Evolutionary conservation across 2,113 vertebrate species (phyloP), one percentile per base, ranked within the genome.

Genomic region (Myxocyprinus asiaticus): DNA sequence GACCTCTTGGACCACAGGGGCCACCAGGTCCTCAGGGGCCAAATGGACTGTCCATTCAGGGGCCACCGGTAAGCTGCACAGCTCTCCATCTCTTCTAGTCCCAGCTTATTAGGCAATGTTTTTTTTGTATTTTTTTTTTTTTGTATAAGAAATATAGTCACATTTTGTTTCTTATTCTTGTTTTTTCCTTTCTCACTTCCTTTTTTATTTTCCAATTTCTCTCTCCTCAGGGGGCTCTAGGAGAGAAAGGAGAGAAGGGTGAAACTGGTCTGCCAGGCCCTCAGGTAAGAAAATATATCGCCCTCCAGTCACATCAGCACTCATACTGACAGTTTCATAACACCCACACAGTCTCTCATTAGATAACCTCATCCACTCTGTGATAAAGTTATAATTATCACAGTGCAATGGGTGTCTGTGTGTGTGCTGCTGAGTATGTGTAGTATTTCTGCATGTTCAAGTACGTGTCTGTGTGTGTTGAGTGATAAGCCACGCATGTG

Each of bases 21-120:
- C 96, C 94, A 0, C 93, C 96, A 1, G 98, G 98, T 55, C 96
- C 95, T 14, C 98, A 99, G 78, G 98, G 98, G 82, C 96, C 95
- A 55, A 97, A 94, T 73, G 98, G 98, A 67, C 92, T 95, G 68
- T 97, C 97, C 65, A 98, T 99, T 86, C 96, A 98, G 87, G 98
- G 98, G 7, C 93, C 92, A 61, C 94, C 94, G 78, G 98, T 99
- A 92, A 94, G 95, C 69, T 33, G 11, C 48, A 63, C 70, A 11
- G 42, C 42, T n/a, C 14, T 45, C 64, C 85, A 82, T 85, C 66
- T 85, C 9, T 61, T 33, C 22, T 33, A 33, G 9, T 33, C 22
- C 22, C 22, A 33, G 22, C 3, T 33, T 33, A 33, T 33, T 33
- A 33, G 22, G 22, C 22, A 33, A 33, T 1, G 22, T 33, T 33